A percentile compares a stretch with the other conserved stretches of the same genome.
phyloP scores from a whole-genome alignment of 2,113 vertebrate genomes.

The Cyprinus carpio region DNA sequence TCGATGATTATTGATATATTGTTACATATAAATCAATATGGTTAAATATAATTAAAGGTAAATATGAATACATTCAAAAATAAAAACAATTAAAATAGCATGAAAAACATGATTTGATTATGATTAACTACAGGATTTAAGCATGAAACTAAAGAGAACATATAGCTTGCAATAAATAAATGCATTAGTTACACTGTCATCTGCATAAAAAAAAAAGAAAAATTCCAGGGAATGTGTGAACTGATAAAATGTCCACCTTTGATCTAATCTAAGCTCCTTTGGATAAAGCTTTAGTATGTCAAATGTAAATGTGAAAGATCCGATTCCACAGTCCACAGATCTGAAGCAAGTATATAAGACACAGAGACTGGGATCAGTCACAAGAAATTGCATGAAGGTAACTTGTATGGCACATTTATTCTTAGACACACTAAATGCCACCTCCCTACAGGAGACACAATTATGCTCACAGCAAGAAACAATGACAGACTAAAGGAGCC shows the following conservation, averaged over 20 bases:
- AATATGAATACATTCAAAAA: too few species aligned
- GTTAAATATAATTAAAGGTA: too few species aligned
- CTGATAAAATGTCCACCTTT: neutral
- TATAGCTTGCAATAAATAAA: too few species aligned
- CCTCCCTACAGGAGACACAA: neutral
- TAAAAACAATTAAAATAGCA: neutral
- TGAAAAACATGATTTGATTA: too few species aligned
- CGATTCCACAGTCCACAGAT: neutral
- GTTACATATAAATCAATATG: neutral
- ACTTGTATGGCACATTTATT: slow-evolving; percentile 2
- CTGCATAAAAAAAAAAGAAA: too few species aligned
- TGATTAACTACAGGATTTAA: too few species aligned
- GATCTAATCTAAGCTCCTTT: neutral
- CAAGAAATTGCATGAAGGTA: slow-evolving; percentile 21
- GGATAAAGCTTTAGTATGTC: neutral
- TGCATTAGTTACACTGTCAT: neutral
- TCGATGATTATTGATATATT: neutral
- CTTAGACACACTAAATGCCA: neutral
- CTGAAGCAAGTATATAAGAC: neutral
- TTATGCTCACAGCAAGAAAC: neutral
- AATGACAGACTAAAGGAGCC: neutral
- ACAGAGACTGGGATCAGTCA: neutral
- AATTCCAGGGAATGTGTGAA: neutral
- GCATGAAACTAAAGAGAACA: too few species aligned
- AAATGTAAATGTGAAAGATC: neutral